Percentiles rank a stretch among this genome's conserved stretches.
These are phyloP conservation scores for Manis crassicaudata DNA, from an alignment of 2,797 vertebrate genomes.

Conservation along the genomic window DNA sequence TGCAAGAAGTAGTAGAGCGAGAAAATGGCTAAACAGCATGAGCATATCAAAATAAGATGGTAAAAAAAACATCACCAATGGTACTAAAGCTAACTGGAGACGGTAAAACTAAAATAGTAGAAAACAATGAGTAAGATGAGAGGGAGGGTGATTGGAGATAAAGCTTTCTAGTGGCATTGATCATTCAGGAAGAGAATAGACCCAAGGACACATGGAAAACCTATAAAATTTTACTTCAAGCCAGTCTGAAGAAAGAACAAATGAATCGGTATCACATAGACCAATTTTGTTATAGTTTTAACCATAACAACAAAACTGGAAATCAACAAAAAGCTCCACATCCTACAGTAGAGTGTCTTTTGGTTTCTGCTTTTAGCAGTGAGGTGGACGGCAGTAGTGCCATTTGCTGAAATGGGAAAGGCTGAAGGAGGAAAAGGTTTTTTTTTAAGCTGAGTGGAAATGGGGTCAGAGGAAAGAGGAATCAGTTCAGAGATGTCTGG, in stretches of 20 bases:
- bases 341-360: background rate
- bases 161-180: background rate
- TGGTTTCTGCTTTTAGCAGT: background rate
- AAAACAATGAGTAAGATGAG: background rate
- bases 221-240: background rate
- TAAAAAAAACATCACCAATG: background rate
- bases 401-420: conserved; percentile 9
- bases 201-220: background rate
- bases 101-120: conserved; percentile 25
- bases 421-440: background rate
- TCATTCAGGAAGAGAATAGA: background rate
- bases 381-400: background rate
- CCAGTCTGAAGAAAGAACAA: conserved; percentile 27
- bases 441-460: conserved; percentile 29
- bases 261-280: background rate
- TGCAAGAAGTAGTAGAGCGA: background rate
- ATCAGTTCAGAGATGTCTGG: conserved; percentile 33
- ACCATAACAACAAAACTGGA: background rate
- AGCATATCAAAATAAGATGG: background rate
- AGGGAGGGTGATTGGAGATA: background rate
- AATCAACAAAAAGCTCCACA: background rate
- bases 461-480: background rate
- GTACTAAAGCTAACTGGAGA: background rate
- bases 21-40: background rate
- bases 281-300: background rate